Percentiles rank a stretch among this genome's conserved stretches.
These are phyloP conservation scores for Leptestheria dahalacensis DNA, from an alignment of 1,140 invertebrate species.

Conservation along the genomic window DNA sequence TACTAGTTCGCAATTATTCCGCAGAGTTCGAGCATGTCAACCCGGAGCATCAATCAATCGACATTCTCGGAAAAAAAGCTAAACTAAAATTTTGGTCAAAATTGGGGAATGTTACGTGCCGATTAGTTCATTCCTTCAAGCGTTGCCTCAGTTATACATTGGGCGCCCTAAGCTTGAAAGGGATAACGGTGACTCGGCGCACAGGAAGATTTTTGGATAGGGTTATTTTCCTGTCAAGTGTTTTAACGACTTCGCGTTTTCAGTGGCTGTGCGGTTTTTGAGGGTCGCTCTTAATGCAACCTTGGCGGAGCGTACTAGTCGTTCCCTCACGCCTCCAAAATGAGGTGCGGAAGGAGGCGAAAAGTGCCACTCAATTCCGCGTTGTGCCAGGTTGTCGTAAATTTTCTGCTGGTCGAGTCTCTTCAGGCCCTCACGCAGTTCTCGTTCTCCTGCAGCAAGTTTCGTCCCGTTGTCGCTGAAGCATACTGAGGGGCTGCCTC, in stretches of 20 bases:
- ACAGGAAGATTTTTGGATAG: neutral
- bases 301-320: conserved; percentile 15
- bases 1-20: neutral
- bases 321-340: conserved; percentile 16
- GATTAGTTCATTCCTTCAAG: neutral
- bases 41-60: neutral
- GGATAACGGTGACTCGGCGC: neutral
- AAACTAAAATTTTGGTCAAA: neutral
- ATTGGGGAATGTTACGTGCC: neutral
- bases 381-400: neutral
- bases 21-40: neutral
- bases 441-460: conserved; percentile 21
- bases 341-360: conserved; percentile 10
- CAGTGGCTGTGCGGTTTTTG: conserved; percentile 4
- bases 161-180: neutral
- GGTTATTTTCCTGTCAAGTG: neutral
- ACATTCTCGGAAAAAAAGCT: neutral
- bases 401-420: conserved; percentile 13
- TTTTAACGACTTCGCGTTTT: no score
- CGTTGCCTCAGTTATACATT: neutral
- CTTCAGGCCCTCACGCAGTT: conserved; percentile 14
- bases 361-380: conserved; percentile 10
- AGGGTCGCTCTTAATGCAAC: conserved; percentile 10
- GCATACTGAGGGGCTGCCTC: conserved; percentile 18
- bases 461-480: conserved; percentile 25